Conservation (phyloP, 1,140 invertebrate species). For the Drosophila cardini region DNA sequence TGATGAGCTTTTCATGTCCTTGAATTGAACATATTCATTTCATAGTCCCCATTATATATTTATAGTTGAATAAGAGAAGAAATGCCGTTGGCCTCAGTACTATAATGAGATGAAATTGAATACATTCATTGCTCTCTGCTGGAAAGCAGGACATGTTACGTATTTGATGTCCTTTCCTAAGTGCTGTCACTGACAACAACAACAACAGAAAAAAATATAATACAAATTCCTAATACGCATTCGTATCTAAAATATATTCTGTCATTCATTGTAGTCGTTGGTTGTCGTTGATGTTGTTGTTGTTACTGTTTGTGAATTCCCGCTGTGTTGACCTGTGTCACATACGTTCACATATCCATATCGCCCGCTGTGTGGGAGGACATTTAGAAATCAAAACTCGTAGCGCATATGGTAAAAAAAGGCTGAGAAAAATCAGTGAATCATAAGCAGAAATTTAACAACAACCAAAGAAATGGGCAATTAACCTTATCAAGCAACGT, state of each 20-base stretch:
- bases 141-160: not conserved
- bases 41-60: conserved; percentile 36
- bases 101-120: conserved; percentile 55
- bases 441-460: conserved; percentile 29
- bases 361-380: conserved; percentile 54
- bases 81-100: conserved; percentile 4
- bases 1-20: conserved; percentile 27
- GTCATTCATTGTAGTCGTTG: not conserved
- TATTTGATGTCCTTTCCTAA: conserved; percentile 6
- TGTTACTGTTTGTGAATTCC: no score
- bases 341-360: conserved; percentile 32
- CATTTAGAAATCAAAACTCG: conserved; percentile 4
- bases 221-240: conserved; percentile 10
- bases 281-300: not conserved
- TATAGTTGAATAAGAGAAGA: conserved; percentile 24
- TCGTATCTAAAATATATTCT: conserved; percentile 22
- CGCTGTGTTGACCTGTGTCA: conserved; percentile 61
- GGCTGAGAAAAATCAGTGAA: conserved; percentile 42
- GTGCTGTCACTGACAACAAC: conserved; percentile 26
- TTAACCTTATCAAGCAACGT: conserved; percentile 73
- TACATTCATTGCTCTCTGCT: conserved; percentile 14
- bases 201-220: not conserved
- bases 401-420: conserved; percentile 31
- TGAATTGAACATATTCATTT: conserved; percentile 18
- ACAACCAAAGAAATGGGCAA: conserved; percentile 64